Base-by-base conservation (phyloP, 2,797 vertebrate genomes). In the Coreius guichenoti region DNA sequence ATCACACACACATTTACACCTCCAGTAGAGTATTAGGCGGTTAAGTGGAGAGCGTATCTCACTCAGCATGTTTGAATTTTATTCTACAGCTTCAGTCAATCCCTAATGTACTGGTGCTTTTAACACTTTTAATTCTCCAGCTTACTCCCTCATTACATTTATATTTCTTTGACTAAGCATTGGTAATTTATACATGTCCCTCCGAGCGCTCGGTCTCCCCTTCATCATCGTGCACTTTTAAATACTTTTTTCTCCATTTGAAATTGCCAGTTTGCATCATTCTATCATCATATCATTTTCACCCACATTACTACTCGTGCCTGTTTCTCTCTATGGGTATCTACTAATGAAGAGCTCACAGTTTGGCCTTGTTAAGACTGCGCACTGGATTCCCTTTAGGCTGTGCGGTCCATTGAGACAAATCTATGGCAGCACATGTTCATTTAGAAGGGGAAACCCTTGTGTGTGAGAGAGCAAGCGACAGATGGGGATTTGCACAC, bases 111-210 rank as follows among this genome's bases (percentile, higher is more conserved):
- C 81, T 85, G 45, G 36, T 86, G 58, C 51, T 63, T 91, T 92
- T 88, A 89, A 89, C 86, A 92, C 87, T 82, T 90, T 86, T 93
- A 90, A 93, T 91, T 84, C 89, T 81, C 90, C 89, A 84, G 89
- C 89, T 92, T 91, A 89, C 85, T 91, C 84, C 90, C 72, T 90
- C 85, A 90, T 89, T 91, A 85, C 90, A 91, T 91, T 91, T 90
- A 65, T 86, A 91, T 88, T 91, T 90, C 80, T 88, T 70, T 31
- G 82, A 91, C 81, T 87, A 89, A 90, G 87, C 12, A 47, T 87
- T 84, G 79, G 87, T 89, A 89, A 91, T 92, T 88, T 88, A 88
- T 86, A 91, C 54, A 16, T 56, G 87, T 82, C 86, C 86, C 86
- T 88, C 68, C 63, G 79, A 92, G 78, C 86, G 43, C 72, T 72